Evolutionary conservation across 2,888 invertebrate genomes (phyloP).

Genomic region (Tillus elongatus): DNA sequence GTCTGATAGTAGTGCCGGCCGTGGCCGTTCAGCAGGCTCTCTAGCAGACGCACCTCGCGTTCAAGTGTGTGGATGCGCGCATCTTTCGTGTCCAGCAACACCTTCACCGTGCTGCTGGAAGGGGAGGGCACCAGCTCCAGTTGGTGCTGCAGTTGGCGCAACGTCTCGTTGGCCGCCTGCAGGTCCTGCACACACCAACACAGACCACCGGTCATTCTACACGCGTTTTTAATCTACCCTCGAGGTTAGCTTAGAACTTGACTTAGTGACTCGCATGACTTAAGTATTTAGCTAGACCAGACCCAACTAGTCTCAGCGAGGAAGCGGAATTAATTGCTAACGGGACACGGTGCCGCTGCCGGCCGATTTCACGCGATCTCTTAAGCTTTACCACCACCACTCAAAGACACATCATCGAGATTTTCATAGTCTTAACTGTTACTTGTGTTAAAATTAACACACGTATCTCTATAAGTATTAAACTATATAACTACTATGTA

Average conservation of each 20-base stretch:
- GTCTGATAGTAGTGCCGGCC: slow-evolving; percentile 40
- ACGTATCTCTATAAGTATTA: no score
- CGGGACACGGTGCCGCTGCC: no score
- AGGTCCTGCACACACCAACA: slow-evolving; percentile 56
- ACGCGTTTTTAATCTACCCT: no score
- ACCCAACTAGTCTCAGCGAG: no score
- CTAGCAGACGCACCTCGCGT: slow-evolving; percentile 71
- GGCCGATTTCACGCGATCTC: not conserved
- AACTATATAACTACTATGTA: no score
- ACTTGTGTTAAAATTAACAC: no score
- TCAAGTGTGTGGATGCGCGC: slow-evolving; percentile 80
- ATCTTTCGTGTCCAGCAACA: slow-evolving; percentile 78
- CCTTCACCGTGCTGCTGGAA: slow-evolving; percentile 62
- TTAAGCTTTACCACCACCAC: slow-evolving; percentile 32
- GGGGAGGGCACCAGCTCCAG: slow-evolving; percentile 63
- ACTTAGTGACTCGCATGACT: no score
- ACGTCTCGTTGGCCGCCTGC: slow-evolving; percentile 74
- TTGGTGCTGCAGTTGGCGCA: slow-evolving; percentile 72
- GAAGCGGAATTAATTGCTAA: no score
- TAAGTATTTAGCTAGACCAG: no score
- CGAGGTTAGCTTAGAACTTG: no score
- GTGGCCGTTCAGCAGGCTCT: no score
- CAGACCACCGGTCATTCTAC: not conserved
- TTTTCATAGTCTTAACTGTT: no score
- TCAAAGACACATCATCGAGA: slow-evolving; percentile 33